phyloP scores from a whole-genome alignment of 2,113 vertebrate species.

The Stegostoma tigrinum region DNA sequence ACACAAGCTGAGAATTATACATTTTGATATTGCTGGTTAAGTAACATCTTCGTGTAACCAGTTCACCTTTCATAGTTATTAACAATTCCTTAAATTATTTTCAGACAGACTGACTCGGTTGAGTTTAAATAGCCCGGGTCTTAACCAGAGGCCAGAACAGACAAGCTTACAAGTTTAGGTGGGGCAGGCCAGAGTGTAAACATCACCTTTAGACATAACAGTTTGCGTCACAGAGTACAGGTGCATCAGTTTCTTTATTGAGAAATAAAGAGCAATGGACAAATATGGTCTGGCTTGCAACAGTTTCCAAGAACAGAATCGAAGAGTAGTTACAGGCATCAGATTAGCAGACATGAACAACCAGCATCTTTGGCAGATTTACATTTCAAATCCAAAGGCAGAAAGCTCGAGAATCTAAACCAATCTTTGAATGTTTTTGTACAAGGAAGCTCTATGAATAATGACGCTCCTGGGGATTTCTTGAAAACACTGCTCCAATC shows the following conservation, averaged over 20 bases:
- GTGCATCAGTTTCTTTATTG: neutral
- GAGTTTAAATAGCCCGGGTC: neutral
- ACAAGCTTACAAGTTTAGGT: neutral
- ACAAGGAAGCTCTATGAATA: neutral
- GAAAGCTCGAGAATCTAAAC: neutral
- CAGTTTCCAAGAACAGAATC: neutral
- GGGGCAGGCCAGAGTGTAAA: neutral
- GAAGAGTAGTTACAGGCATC: neutral
- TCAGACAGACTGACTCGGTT: neutral
- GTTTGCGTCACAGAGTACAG: neutral
- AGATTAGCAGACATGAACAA: neutral
- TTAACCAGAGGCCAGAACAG: neutral
- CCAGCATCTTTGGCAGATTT: neutral
- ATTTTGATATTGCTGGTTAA: neutral
- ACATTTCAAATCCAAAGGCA: neutral
- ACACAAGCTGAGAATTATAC: neutral
- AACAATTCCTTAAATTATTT: neutral
- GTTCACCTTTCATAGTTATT: neutral
- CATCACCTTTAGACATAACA: neutral
- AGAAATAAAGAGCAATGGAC: neutral
- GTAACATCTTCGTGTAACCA: neutral
- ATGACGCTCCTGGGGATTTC: neutral
- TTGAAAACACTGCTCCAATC: neutral
- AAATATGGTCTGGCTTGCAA: neutral
- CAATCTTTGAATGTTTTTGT: neutral